Evolutionary conservation across 2,888 invertebrate species (phyloP), one percentile per base, ranked within the genome.

Genomic region (Hypomecis atomaria): DNA sequence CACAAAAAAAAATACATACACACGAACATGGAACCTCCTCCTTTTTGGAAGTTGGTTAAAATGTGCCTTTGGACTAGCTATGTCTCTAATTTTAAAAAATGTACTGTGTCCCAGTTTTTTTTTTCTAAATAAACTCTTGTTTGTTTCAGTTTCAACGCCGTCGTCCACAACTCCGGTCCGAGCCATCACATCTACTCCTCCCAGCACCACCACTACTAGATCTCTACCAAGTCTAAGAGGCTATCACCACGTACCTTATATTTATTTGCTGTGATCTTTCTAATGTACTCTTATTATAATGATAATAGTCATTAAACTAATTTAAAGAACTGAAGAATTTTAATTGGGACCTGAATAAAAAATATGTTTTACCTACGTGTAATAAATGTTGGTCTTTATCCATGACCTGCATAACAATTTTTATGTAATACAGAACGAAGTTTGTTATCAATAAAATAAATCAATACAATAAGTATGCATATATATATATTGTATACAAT

Each of bases 131-230:
- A 64, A 62, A 65, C 71, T 69, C 73, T 49, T 71, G 76, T 73
- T 69, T 33, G 4, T 89, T 89, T 34, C 87, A 92, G 92, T 76
- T 92, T 92, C 85, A 92, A 92, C 84, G 92, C 92, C 48, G 87
- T 92, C 59, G 92, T 92, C 38, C 89, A 92, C 70, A 92, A 91
- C 85, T 91, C 92, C 63, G 92, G 91, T 0, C 90, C 91, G 71
- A 90, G 88, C 80, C 91, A 90, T 60, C 89, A 91, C 73, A 81
- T 87, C 13, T 89, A 90, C 79, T 86, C 88, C 0, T 87, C 90
- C 56, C 90, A 90, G 60, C 80, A 87, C 67, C 90, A 90, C 66
- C 85, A 86, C 65, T 86, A 89, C 75, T 90, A 83, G 77, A 80
- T 77, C 69, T 73, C 68, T 2, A 65, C 59, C 71, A 64, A 58